Base-by-base conservation (phyloP, 1,140 invertebrate genomes). In the Drosophila murphyi region DNA sequence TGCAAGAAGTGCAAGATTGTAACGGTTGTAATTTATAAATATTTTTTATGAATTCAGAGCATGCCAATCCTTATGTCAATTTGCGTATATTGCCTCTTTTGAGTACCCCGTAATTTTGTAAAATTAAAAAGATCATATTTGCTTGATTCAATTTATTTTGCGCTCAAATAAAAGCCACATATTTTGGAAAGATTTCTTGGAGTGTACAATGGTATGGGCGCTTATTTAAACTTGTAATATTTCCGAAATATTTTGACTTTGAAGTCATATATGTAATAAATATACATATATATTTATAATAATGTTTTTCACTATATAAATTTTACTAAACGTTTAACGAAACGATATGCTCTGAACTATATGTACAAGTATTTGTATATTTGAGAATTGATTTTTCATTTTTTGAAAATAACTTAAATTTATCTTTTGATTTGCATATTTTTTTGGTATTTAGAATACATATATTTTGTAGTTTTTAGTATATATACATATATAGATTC, bases 261-360 rank as follows among this genome's bases (percentile, higher is more conserved):
- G 5, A 39, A 45, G 50, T 65, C 35, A 62, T 52, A 60, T 52
- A 54, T 69, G 34, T 74, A 65, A 70, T 63, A 51, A 68, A 80
- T 81, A 51, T 82, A 74, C 56, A 76, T 76, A 79, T 59, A 68
- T 63, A 55, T 61, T 57, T 79, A 62, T 76, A 72, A 47, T 67
- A 57, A 57, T 51, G 50, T 39, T 28, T 60, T 68, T 39, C 12
- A 35, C 55, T 69, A 69, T 59, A 57, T 83, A 64, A 82, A 80
- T 80, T 83, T 82, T 85, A 60, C 81, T 80, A 83, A 83, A 83
- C 81, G 80, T 83, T 68, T 72, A 83, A 83, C 80, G 80, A 85
- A 83, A 83, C 80, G 80, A 83, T 83, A 83, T 83, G 80, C 80
- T 31, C 12, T 50, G 34, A 69, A 69, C 65, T 48, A 56, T 41